Evolutionary conservation across 2,888 invertebrate species (phyloP), one percentile per base, ranked within the genome.

Genomic region (Cephonodes hylas): DNA sequence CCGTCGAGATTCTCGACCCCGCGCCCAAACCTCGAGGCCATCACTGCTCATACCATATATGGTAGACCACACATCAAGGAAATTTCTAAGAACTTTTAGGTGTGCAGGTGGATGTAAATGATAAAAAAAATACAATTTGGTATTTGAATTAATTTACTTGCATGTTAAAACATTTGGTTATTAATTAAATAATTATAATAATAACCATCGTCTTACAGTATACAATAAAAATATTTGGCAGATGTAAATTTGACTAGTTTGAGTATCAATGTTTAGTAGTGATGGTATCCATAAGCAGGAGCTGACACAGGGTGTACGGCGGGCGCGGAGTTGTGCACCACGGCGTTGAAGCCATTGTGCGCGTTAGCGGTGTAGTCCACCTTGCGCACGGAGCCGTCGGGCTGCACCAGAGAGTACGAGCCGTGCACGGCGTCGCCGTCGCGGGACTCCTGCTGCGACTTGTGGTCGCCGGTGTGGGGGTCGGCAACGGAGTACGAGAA

Each of bases 351-450:
- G 31, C 93, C 93, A 63, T 88, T 90, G 78, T 93, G 91, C 67
- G 91, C 93, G 66, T 93, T 93, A 71, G 93, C 93, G 65, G 91
- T 89, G 84, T 94, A 94, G 64, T 93, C 89, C 62, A 94, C 94
- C 67, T 91, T 91, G 70, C 93, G 91, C 58, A 90, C 84, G 71
- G 92, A 91, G 68, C 93, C 93, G 67, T 93, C 93, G 60, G 93
- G 91, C 78, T 93, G 93, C 59, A 93, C 86, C 61, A 93, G 81
- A 1, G 90, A 88, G 83, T 93, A 93, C 72, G 74, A 81, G 18
- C 93, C 93, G 68, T 93, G 92, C 20, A 93, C 93, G 20, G 80
- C 85, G 74, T 93, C 93, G 23, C 93, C 93, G 67, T 93, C 93
- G 69, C 91, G 87, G 68, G 77, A 79, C 80, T 93, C 93, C 70